Evolutionary conservation across 1,140 invertebrate genomes (phyloP), one percentile per base, ranked within the genome.

Genomic region (Eufriesea mexicana): DNA sequence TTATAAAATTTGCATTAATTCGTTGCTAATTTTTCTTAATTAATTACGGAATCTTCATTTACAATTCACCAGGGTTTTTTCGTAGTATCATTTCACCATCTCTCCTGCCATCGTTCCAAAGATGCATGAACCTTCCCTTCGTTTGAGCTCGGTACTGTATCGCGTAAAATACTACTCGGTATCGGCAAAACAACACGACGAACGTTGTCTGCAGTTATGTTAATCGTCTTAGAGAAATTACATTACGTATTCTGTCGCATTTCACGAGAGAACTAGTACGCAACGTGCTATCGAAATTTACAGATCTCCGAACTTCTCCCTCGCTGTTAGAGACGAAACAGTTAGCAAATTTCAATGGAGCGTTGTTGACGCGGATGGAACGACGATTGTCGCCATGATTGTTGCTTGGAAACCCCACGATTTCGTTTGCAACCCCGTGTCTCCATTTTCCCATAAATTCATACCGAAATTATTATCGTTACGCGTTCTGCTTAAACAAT

Each of bases 221-320:
- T 90, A 89, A 91, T 91, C 90, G 87, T 86, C 84, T 89, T 88
- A 89, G 90, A 79, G 85, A 62, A 90, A 91, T 91, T 90, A 82
- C 90, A 91, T 91, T 91, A 89, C 89, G 83, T 89, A 91, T 91
- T 91, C 89, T 86, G 87, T 87, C 89, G 84, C 87, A 89, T 89
- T 90, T 84, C 83, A 82, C 75, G 75, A 64, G 84, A 85, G 73
- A 75, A 68, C 49, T 68, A 45, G n/a, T 49, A 57, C 35, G 73
- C 45, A 49, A 35, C 62, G 23, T 47, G 20, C 51, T 67, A 68
- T 78, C 64, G n/a, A 68, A 78, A 67, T 78, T 78, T 78, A 68
- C 23, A 42, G 35, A 68, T 45, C 62, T 67, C 9, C 64, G 64
- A 68, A 67, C 8, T 57, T 57, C 64, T 35, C 8, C 23, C 6